A percentile compares a stretch with the other conserved stretches of the same genome.
phyloP scores from a whole-genome alignment of 1,140 invertebrate genomes.

The Lepidurus arcticus region DNA sequence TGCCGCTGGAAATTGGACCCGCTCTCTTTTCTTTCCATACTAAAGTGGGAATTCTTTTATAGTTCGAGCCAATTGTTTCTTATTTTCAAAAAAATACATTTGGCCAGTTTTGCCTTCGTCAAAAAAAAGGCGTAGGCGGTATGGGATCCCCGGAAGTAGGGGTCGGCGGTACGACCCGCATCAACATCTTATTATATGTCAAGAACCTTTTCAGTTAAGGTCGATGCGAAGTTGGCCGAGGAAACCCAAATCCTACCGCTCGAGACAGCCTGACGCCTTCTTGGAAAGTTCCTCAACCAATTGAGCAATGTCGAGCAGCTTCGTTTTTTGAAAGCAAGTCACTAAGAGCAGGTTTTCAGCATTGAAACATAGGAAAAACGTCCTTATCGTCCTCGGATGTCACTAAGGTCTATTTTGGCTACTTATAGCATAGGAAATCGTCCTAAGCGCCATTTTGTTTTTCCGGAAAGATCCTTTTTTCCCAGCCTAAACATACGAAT shows the following conservation, averaged over 20 bases:
- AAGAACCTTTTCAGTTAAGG: background rate
- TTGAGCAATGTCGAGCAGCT: background rate
- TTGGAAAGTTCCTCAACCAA: background rate
- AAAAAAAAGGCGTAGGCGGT: conserved; percentile 4
- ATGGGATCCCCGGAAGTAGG: background rate
- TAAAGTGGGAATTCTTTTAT: background rate
- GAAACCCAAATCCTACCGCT: background rate
- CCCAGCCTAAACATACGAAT: too few relatives aligned
- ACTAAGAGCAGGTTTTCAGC: too few relatives aligned
- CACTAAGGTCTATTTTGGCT: too few relatives aligned
- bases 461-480: too few relatives aligned
- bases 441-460: too few relatives aligned
- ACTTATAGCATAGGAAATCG: too few relatives aligned
- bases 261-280: conserved; percentile 5
- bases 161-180: background rate
- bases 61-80: background rate
- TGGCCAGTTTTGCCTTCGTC: too few relatives aligned
- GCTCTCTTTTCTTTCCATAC: background rate
- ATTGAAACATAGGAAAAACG: too few relatives aligned
- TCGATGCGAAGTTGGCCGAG: background rate
- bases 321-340: too few relatives aligned
- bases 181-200: background rate
- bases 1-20: background rate
- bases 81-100: too few relatives aligned
- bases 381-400: too few relatives aligned